Base-by-base conservation (phyloP, 1,140 invertebrate genomes). In the Microplitis mediator region DNA sequence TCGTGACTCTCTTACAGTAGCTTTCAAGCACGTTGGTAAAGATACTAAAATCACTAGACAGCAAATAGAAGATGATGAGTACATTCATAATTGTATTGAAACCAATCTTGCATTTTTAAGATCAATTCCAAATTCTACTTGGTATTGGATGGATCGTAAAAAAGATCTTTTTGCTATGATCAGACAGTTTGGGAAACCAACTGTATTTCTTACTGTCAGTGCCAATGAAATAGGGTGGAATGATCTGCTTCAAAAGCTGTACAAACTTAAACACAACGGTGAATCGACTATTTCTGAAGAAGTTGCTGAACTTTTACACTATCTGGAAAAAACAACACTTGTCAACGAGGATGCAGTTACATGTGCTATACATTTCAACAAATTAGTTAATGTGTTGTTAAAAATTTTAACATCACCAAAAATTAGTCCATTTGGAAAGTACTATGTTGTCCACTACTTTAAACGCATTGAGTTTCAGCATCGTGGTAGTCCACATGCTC, bases 271-370 rank as follows among this genome's bases (percentile, higher is more conserved):
- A 74, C 79, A 71, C 52, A 76, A 77, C 58, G 71, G 64, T n/a
- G 58, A 58, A 52, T 36, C 35, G 35, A 36, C 35, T 36, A 71
- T 71, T 56, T 76, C 83, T 62, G 61, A 75, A 16, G 66, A 77
- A 63, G 77, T 74, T 69, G 51, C 69, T 32, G 54, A 62, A 16
- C 60, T 60, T 61, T 11, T 86, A 31, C 6, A 76, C 65, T 81
- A 61, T 72, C 69, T 79, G 4, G 60, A 79, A 56, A 84, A 82
- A 76, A 64, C 52, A 63, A 73, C 67, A 61, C 71, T 87, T 32
- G 67, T 87, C 0, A 84, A 86, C 76, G 80, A 84, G 74, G 87
- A 88, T 79, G 79, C 86, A 4, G 83, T 87, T 34, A 87, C 83
- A 5, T 88, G 85, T 74, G 81, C 78, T 62, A 82, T 84, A 16